Percentiles rank a stretch among this genome's conserved stretches.
Conservation (phyloP, 2,888 invertebrate genomes). For the Apodemia hepburni region DNA sequence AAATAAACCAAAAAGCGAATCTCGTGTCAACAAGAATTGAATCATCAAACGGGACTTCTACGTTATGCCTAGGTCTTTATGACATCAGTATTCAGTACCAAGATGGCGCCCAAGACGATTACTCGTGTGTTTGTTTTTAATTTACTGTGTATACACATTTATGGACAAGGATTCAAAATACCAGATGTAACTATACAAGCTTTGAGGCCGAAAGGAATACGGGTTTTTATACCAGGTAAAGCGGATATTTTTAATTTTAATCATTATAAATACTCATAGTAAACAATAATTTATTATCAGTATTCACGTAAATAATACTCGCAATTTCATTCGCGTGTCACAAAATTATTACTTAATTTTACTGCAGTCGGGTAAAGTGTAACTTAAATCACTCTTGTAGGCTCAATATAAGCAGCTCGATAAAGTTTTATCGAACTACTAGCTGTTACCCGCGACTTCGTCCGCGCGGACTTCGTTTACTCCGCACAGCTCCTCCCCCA, state of each 20-base stretch:
- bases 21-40: not conserved
- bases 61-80: not conserved
- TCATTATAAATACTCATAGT: too few species aligned
- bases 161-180: slow-evolving; percentile 40
- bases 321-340: too few species aligned
- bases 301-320: too few species aligned
- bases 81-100: slow-evolving; percentile 25
- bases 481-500: too few species aligned
- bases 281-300: too few species aligned
- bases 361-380: too few species aligned
- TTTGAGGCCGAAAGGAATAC: slow-evolving; percentile 77
- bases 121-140: slow-evolving; percentile 26
- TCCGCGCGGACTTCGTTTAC: too few species aligned
- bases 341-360: too few species aligned
- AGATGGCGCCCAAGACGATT: slow-evolving; percentile 25
- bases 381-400: too few species aligned
- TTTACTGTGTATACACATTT: slow-evolving; percentile 21
- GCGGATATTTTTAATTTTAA: not conserved
- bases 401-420: too few species aligned
- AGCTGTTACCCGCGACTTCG: too few species aligned
- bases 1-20: not conserved
- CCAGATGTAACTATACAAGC: slow-evolving; percentile 77
- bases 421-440: too few species aligned
- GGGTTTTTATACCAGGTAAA: slow-evolving; percentile 80
- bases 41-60: not conserved